Conservation (phyloP, 2,113 vertebrate species). For the Alethe diademata region DNA sequence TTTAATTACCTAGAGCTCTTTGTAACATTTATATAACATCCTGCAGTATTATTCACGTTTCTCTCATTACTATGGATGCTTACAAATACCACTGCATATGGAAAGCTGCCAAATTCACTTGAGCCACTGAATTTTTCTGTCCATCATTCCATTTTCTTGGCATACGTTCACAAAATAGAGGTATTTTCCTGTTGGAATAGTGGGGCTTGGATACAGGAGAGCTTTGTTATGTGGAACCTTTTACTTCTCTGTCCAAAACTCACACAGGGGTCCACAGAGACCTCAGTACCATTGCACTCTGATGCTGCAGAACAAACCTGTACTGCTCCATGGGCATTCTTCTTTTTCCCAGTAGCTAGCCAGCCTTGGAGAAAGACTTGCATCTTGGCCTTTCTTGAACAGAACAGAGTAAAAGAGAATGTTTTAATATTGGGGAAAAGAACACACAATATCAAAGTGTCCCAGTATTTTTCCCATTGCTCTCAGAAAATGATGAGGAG, state of each 20-base stretch:
- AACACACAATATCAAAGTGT: not conserved
- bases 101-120: conserved; percentile 15
- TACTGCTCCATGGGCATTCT: not conserved
- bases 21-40: not conserved
- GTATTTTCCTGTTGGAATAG: not conserved
- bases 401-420: not conserved
- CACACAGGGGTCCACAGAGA: not conserved
- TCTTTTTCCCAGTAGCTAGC: not conserved
- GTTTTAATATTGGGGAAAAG: not conserved
- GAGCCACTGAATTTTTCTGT: not conserved
- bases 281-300: not conserved
- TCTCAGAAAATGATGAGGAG: not conserved
- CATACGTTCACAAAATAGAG: not conserved
- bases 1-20: conserved; percentile 27
- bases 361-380: not conserved
- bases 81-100: not conserved
- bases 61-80: not conserved
- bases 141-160: not conserved
- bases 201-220: not conserved
- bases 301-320: not conserved
- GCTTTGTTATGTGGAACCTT: not conserved
- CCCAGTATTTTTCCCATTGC: not conserved
- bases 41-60: not conserved
- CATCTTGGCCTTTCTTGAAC: not conserved
- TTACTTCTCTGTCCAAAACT: not conserved